Conservation (phyloP, 2,888 invertebrate species). For the Dynastes hyllus region DNA sequence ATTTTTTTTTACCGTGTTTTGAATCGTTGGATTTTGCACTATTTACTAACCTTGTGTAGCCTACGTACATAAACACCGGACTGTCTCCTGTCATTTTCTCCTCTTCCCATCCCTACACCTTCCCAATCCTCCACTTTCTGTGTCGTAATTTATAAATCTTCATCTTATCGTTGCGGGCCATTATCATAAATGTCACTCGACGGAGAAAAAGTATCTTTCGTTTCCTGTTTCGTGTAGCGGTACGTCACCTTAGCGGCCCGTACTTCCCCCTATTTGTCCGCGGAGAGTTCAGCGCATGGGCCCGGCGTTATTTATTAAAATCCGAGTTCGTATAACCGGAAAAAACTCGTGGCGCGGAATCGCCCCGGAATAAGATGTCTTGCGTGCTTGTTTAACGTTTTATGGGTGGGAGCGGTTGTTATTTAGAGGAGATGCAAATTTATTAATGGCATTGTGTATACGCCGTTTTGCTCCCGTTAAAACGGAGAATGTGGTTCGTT, state of each 20-base stretch:
- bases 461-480: too few species aligned
- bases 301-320: constrained; percentile 27
- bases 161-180: constrained; percentile 15
- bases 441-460: not conserved
- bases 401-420: too few species aligned
- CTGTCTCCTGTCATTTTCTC: not conserved
- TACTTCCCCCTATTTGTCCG: not conserved
- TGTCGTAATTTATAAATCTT: constrained; percentile 24
- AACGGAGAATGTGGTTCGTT: too few species aligned
- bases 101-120: too few species aligned
- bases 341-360: not conserved
- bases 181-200: constrained; percentile 28
- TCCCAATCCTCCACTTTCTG: too few species aligned
- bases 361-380: not conserved
- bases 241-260: constrained; percentile 4
- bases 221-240: constrained; percentile 20
- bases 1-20: too few species aligned
- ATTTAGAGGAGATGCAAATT: not conserved
- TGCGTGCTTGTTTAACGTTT: not conserved
- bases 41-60: too few species aligned
- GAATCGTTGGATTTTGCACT: too few species aligned
- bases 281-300: not conserved
- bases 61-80: not conserved
- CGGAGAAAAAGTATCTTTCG: constrained; percentile 25
- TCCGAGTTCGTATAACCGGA: not conserved